Conservation (phyloP, 2,888 invertebrate genomes). For the Leucania comma region DNA sequence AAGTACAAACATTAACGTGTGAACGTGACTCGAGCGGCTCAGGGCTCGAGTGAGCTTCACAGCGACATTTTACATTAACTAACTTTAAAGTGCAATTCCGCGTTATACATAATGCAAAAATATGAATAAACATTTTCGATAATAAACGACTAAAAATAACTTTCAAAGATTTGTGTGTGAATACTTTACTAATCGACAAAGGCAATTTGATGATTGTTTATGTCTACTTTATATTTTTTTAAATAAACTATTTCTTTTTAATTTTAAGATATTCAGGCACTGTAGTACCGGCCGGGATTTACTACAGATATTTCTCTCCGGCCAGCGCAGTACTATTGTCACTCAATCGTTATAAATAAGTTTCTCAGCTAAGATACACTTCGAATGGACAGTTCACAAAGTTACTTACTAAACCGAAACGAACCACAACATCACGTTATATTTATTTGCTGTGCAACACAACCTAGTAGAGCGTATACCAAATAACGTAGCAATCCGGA, state of each 20-base stretch:
- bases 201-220: slow-evolving; percentile 71
- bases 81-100: slow-evolving; percentile 74
- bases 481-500: slow-evolving; percentile 71
- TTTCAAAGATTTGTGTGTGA: slow-evolving; percentile 63
- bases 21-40: slow-evolving; percentile 60
- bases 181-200: slow-evolving; percentile 70
- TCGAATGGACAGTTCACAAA: slow-evolving; percentile 49
- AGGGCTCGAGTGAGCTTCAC: slow-evolving; percentile 68
- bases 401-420: slow-evolving; percentile 64
- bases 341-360: slow-evolving; percentile 52
- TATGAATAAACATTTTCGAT: slow-evolving; percentile 68
- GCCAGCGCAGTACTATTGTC: slow-evolving; percentile 66
- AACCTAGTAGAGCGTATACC: slow-evolving; percentile 74
- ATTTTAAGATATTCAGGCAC: slow-evolving; percentile 75
- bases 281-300: slow-evolving; percentile 67
- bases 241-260: slow-evolving; percentile 64
- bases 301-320: slow-evolving; percentile 45
- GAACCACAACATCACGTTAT: slow-evolving; percentile 75
- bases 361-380: slow-evolving; percentile 60
- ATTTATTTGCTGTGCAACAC: slow-evolving; percentile 79
- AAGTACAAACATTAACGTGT: slow-evolving; percentile 71
- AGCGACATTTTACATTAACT: slow-evolving; percentile 71
- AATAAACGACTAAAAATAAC: slow-evolving; percentile 69
- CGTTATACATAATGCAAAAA: slow-evolving; percentile 74
- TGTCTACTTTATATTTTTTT: slow-evolving; percentile 64